phyloP scores from a whole-genome alignment of 2,888 invertebrate species.

The Diogma glabrata region DNA sequence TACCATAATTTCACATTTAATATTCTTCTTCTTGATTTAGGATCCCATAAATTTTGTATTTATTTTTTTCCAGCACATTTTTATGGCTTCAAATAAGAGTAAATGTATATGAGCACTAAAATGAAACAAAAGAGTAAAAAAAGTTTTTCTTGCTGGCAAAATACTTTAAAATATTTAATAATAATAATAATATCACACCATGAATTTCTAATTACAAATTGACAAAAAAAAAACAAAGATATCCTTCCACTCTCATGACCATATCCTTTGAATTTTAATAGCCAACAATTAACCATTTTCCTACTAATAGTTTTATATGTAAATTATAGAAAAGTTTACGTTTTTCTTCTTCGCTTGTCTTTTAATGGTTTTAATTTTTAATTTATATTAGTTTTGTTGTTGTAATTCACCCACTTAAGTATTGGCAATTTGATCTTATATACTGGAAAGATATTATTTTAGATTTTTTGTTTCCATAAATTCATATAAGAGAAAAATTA shows the following conservation, averaged over 20 bases:
- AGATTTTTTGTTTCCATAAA: too few species aligned
- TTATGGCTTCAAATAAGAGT: constrained; percentile 7
- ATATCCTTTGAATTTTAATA: constrained; percentile 9
- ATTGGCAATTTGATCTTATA: too few species aligned
- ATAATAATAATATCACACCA: constrained; percentile 7
- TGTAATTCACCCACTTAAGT: too few species aligned
- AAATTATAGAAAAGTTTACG: too few species aligned
- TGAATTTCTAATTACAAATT: constrained; percentile 8
- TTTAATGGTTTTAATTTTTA: too few species aligned
- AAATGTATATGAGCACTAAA: not conserved
- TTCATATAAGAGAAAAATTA: too few species aligned
- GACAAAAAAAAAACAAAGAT: not conserved
- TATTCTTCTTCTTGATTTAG: constrained; percentile 4
- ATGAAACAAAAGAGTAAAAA: not conserved
- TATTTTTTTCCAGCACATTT: not conserved
- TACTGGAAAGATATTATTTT: too few species aligned
- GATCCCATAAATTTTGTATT: constrained; percentile 7
- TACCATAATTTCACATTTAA: too few species aligned
- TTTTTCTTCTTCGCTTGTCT: too few species aligned
- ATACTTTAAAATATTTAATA: constrained; percentile 1
- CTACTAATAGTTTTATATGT: constrained; percentile 8
- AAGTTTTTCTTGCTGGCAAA: too few species aligned
- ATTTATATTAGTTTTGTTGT: too few species aligned
- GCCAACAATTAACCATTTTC: constrained; percentile 8
- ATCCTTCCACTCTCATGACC: constrained; percentile 5